These are phyloP conservation scores for Ceyx margarethae DNA, from an alignment of 2,113 vertebrate genomes.

Conservation along the genomic window DNA sequence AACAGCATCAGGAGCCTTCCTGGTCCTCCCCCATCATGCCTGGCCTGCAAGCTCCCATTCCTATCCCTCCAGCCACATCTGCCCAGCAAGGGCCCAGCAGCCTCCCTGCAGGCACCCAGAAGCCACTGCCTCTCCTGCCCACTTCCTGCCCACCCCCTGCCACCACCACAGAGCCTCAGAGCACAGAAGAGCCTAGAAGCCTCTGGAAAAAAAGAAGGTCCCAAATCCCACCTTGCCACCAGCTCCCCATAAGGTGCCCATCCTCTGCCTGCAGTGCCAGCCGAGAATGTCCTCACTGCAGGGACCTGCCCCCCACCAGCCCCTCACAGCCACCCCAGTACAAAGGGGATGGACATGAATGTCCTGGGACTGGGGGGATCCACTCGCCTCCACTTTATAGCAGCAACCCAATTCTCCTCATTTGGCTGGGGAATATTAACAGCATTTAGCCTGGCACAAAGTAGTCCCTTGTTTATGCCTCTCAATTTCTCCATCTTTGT, in stretches of 20 bases:
- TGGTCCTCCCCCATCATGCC: not conserved
- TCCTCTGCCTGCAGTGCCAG: not conserved
- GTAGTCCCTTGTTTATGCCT: not conserved
- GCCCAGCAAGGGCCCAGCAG: not conserved
- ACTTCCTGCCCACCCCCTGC: not conserved
- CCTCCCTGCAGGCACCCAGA: not conserved
- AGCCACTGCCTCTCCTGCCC: not conserved
- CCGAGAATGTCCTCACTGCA: not conserved
- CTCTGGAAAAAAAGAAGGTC: not conserved
- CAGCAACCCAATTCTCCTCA: not conserved
- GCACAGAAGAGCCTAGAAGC: not conserved
- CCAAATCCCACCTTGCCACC: not conserved
- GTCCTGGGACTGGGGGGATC: accelerated
- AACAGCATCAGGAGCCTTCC: not conserved
- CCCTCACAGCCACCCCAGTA: not conserved
- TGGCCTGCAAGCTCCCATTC: not conserved
- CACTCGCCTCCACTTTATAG: not conserved
- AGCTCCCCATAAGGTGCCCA: accelerated
- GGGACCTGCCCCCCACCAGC: not conserved
- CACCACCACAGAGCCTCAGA: not conserved
- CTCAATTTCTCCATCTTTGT: not conserved
- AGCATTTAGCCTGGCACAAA: not conserved
- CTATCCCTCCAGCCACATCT: not conserved
- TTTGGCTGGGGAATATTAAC: not conserved
- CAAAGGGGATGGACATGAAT: not conserved